These are phyloP conservation scores for Trogon surrucura DNA, from an alignment of 2,113 vertebrate genomes.

Conservation along the genomic window DNA sequence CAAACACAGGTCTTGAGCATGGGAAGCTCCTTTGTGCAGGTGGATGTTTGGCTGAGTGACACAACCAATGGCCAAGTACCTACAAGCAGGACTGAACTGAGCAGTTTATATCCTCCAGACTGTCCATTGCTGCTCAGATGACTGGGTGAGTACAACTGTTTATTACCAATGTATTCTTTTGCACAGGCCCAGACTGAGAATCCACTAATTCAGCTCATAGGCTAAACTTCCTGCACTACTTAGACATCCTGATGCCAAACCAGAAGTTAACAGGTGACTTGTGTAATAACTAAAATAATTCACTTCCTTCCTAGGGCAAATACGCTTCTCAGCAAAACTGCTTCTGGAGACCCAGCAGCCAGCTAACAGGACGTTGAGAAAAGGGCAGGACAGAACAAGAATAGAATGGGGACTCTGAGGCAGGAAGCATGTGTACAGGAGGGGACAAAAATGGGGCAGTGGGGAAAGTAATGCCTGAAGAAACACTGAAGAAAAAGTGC, in stretches of 20 bases:
- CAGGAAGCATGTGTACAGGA: not conserved
- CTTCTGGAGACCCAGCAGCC: not conserved
- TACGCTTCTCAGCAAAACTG: not conserved
- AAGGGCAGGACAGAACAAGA: not conserved
- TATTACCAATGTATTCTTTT: not conserved
- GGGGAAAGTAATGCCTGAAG: not conserved
- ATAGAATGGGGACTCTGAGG: not conserved
- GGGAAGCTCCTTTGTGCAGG: not conserved
- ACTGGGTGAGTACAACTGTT: not conserved
- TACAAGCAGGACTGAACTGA: not conserved
- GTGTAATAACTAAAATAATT: not conserved
- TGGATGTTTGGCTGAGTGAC: not conserved
- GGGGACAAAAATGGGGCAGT: not conserved
- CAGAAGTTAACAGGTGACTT: not conserved
- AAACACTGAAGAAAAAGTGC: not conserved
- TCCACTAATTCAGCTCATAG: not conserved
- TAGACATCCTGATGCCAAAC: not conserved
- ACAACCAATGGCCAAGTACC: not conserved
- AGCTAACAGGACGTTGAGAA: not conserved
- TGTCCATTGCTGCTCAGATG: not conserved
- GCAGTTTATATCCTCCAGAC: not conserved
- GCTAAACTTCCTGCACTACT: not conserved
- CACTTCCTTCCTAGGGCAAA: not conserved
- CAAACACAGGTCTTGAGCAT: not conserved
- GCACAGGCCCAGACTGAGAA: not conserved